These are phyloP conservation scores for Pasiphila rectangulata DNA, from an alignment of 2,888 invertebrate genomes.

Conservation along the genomic window DNA sequence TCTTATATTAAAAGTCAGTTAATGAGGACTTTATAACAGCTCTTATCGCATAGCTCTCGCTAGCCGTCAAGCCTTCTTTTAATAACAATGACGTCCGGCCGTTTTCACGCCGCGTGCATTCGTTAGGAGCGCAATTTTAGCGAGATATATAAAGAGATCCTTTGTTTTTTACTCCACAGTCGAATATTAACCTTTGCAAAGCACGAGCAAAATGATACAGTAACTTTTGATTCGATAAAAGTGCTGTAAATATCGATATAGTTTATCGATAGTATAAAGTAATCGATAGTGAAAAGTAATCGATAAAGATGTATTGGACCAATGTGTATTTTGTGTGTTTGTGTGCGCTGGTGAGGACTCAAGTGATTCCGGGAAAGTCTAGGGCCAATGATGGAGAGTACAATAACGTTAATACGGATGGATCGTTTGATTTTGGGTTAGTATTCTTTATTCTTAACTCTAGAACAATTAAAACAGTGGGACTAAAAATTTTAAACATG, in stretches of 20 bases:
- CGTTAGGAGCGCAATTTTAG: constrained; percentile 66
- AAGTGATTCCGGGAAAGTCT: constrained; percentile 71
- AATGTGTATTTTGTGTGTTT: constrained; percentile 61
- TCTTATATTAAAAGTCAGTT: no score
- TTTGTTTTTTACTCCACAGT: constrained; percentile 72
- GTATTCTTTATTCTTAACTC: constrained; percentile 17
- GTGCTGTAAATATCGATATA: constrained; percentile 7
- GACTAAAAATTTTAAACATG: no score
- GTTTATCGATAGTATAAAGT: no score
- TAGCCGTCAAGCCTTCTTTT: constrained; percentile 43
- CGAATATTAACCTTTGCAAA: constrained; percentile 47
- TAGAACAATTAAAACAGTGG: no score
- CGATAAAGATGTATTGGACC: constrained; percentile 60
- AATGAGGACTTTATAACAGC: no score
- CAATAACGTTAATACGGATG: constrained; percentile 85
- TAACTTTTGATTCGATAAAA: constrained; percentile 34
- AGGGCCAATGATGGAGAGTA: constrained; percentile 80
- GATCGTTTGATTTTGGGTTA: constrained; percentile 88
- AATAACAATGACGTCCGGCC: constrained; percentile 79
- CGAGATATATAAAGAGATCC: constrained; percentile 70
- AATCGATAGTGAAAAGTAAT: neutral
- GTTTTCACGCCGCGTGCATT: constrained; percentile 71
- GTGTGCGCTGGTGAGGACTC: constrained; percentile 64
- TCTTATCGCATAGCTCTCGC: constrained; percentile 15
- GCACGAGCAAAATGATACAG: constrained; percentile 42